Conservation (phyloP, 2,888 invertebrate species). For the Ormyrus thymus region DNA sequence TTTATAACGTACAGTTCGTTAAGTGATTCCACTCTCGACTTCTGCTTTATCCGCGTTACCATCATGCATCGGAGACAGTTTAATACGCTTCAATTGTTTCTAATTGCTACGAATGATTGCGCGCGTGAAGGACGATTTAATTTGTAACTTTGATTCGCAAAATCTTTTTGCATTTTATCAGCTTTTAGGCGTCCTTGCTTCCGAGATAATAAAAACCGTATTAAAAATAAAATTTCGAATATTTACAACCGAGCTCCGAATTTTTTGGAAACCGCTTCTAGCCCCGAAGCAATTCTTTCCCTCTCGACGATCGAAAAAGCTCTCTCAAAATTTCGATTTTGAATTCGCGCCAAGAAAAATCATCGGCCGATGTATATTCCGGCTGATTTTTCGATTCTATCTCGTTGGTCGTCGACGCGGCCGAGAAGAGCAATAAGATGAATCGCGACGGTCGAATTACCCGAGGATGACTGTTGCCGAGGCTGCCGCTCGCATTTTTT, state of each 20-base stretch:
- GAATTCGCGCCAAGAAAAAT: constrained; percentile 6
- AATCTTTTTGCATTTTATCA: no score
- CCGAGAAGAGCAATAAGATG: not conserved
- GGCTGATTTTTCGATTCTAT: constrained; percentile 14
- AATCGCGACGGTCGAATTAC: constrained; percentile 33
- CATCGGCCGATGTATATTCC: not conserved
- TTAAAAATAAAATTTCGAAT: no score
- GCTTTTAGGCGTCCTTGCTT: no score
- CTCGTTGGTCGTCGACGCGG: not conserved
- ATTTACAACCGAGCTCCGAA: no score
- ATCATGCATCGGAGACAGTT: constrained; percentile 15
- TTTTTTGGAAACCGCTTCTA: no score
- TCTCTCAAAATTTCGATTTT: no score
- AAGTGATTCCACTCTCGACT: no score
- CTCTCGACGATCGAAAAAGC: no score
- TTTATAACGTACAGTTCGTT: no score
- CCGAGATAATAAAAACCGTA: no score
- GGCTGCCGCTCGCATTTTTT: constrained; percentile 2
- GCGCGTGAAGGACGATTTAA: not conserved
- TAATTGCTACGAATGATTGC: constrained; percentile 62
- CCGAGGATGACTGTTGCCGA: constrained; percentile 2
- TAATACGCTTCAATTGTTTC: constrained; percentile 61
- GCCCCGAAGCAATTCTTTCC: no score
- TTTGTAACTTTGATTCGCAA: not conserved
- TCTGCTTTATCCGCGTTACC: constrained; percentile 2